Conservation (phyloP, 2,113 vertebrate genomes). For the Gadus chalcogrammus region DNA sequence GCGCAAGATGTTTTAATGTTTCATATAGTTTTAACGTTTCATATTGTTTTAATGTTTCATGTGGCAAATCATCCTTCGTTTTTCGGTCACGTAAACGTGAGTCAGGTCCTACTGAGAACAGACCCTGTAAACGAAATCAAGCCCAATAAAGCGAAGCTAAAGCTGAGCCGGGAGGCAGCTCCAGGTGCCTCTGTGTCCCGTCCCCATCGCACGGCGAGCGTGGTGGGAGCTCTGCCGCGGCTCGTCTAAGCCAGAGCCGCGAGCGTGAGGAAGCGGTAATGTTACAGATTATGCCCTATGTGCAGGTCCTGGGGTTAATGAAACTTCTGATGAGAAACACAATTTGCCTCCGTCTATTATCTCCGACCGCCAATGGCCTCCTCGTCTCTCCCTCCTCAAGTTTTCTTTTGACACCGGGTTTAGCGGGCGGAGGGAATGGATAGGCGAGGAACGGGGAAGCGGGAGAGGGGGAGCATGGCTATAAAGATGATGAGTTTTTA, state of each 20-base stretch:
- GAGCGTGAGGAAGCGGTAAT: slow-evolving; percentile 75
- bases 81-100: too few relatives aligned
- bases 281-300: slow-evolving; percentile 76
- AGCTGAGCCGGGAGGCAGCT: slow-evolving; percentile 24
- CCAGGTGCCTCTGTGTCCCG: slow-evolving; percentile 13
- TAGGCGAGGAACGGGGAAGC: slow-evolving; percentile 18
- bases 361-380: slow-evolving; percentile 64
- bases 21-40: too few relatives aligned
- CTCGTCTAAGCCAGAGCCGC: slow-evolving; percentile 42
- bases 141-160: too few relatives aligned
- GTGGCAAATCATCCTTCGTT: slow-evolving; percentile 21
- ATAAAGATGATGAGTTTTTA: slow-evolving; percentile 77
- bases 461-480: slow-evolving; percentile 37
- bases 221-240: slow-evolving; percentile 55
- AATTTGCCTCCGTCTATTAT: slow-evolving; percentile 77
- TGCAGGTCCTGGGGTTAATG: slow-evolving; percentile 75
- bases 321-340: slow-evolving; percentile 79
- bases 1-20: too few relatives aligned
- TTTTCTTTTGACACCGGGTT: slow-evolving; percentile 48
- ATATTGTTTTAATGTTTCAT: not conserved
- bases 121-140: too few relatives aligned
- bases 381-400: slow-evolving; percentile 39
- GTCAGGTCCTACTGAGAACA: not conserved
- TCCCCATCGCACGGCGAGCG: slow-evolving; percentile 34
- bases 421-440: slow-evolving; percentile 45